Evolutionary conservation across 2,797 vertebrate genomes (phyloP), one percentile per base, ranked within the genome.

Genomic region (Protonibea diacanthus): DNA sequence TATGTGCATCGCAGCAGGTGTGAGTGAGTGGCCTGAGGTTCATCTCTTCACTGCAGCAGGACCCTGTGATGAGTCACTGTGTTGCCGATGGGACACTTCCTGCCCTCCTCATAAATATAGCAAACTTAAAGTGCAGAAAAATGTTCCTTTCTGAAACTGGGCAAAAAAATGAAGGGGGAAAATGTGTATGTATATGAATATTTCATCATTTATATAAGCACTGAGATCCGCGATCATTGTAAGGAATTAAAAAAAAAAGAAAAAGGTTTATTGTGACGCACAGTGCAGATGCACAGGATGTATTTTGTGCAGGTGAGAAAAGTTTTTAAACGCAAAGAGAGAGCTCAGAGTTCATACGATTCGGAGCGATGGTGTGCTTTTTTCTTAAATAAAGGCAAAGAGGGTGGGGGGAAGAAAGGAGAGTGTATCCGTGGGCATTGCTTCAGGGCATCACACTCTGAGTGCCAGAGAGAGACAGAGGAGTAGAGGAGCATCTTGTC

Each of bases 121-220:
- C 88, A 95, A 93, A 92, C 74, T 70, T 93, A 93, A 95, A 96
- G 95, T 95, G 95, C 94, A 95, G 88, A 95, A 94, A 93, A 95
- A 93, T 95, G 95, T 95, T 94, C 71, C 69, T 62, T 64, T 87
- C 90, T 87, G 48, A 86, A 92, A 94, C 89, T 81, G 86, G 81
- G 72, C 52, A 53, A 71, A 71, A 69, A 81, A 78, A 84, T 13
- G 29, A 83, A 88, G 76, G 69, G 81, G 70, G 86, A 78, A 92
- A 85, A 83, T 86, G 90, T 92, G 91, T 88, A 90, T 83, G 82
- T 65, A 83, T 80, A 95, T 95, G 81, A 95, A 96, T 95, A 94
- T 96, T 96, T 95, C 81, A 96, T 84, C 72, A 33, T 94, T 90
- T 89, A 92, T 92, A 90, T 93, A 91, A 92, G 90, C 86, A 88